These are phyloP conservation scores for Clarias platycephalus DNA, from an alignment of 2,797 vertebrate species.

Conservation along the genomic window DNA sequence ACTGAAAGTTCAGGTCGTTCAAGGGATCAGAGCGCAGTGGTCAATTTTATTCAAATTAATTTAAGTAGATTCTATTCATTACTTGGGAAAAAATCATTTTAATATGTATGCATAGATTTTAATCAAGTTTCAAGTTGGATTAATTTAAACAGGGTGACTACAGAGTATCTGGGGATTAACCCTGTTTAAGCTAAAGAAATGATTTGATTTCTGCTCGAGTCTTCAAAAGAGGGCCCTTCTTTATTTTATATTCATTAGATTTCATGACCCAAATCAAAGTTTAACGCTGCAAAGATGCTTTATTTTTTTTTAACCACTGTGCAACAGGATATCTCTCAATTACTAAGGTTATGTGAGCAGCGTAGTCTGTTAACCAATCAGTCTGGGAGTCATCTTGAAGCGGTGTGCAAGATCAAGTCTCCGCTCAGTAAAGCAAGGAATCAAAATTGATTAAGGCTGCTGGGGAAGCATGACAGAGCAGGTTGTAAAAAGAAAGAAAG, in stretches of 20 bases:
- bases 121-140: constrained; percentile 1
- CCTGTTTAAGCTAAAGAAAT: constrained; percentile 2
- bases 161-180: neutral
- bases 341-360: neutral
- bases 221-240: neutral
- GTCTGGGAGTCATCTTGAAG: neutral
- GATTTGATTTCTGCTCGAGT: constrained; percentile 4
- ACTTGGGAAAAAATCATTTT: neutral
- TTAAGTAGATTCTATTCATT: constrained; percentile 10
- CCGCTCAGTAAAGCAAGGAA: constrained; percentile 8
- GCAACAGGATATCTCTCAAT: neutral
- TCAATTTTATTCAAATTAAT: constrained; percentile 16
- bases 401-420: neutral
- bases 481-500: neutral
- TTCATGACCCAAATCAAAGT: neutral
- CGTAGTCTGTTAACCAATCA: neutral
- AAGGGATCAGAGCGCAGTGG: neutral
- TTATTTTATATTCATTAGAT: neutral
- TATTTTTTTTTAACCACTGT: neutral
- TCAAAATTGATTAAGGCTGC: constrained; percentile 13
- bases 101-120: constrained; percentile 8
- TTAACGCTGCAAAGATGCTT: neutral
- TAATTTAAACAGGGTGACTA: neutral
- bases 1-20: neutral
- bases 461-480: neutral